Evolutionary conservation across 2,797 vertebrate genomes (phyloP).

Genomic region (Craterocephalus amniculus): DNA sequence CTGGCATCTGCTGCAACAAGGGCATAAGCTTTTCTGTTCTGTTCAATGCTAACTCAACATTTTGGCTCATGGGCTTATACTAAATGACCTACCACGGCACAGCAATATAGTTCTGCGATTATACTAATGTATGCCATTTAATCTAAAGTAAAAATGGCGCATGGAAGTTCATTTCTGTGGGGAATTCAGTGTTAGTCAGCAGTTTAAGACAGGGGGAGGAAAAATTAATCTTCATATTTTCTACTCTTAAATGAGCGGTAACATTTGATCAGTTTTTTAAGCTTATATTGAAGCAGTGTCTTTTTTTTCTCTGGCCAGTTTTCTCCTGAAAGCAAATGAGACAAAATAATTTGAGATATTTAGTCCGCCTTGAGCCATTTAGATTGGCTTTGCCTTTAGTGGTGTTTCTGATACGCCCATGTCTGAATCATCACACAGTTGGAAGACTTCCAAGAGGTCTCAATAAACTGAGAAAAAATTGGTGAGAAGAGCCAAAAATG

Average conservation of each 20-base stretch:
- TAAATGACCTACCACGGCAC: slow-evolving; percentile 1
- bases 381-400: slow-evolving; percentile 23
- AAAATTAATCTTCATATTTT: slow-evolving; percentile 7
- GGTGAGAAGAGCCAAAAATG: slow-evolving; percentile 39
- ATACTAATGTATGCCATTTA: slow-evolving; percentile 9
- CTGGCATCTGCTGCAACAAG: slow-evolving; percentile 16
- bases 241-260: neutral
- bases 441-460: slow-evolving; percentile 48
- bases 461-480: slow-evolving; percentile 42
- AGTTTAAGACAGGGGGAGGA: slow-evolving; percentile 4
- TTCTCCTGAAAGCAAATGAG: slow-evolving; percentile 33
- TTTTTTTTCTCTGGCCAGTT: neutral
- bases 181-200: slow-evolving; percentile 10
- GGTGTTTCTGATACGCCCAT: slow-evolving; percentile 10
- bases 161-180: neutral
- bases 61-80: neutral
- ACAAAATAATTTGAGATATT: slow-evolving; percentile 13
- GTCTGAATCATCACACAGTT: slow-evolving; percentile 50
- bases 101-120: slow-evolving; percentile 6
- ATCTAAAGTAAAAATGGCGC: slow-evolving; percentile 7
- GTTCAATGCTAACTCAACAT: slow-evolving; percentile 20
- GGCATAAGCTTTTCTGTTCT: slow-evolving; percentile 7
- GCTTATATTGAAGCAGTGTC: no score
- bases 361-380: slow-evolving; percentile 11
- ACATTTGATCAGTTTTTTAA: neutral